These are phyloP conservation scores for Euplexia lucipara DNA, from an alignment of 2,888 invertebrate species.

Conservation along the genomic window DNA sequence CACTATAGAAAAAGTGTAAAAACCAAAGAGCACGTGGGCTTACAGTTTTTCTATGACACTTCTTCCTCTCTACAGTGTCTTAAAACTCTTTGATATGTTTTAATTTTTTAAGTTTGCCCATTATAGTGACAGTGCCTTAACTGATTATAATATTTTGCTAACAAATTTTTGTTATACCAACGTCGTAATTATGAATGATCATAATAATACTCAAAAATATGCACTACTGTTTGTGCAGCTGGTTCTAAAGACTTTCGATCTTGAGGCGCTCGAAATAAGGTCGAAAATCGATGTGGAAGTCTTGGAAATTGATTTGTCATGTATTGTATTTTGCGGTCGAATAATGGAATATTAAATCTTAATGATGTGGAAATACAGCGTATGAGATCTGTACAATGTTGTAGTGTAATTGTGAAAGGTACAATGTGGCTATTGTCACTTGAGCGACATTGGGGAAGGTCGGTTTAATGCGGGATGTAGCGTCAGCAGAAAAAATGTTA, in stretches of 20 bases:
- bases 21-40: too few relatives aligned
- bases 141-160: constrained; percentile 36
- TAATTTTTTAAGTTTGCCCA: neutral
- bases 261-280: neutral
- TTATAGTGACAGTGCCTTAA: constrained; percentile 43
- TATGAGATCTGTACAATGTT: neutral
- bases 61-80: too few relatives aligned
- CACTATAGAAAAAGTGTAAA: too few relatives aligned
- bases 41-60: too few relatives aligned
- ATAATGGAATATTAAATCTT: constrained; percentile 17
- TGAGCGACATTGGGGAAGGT: constrained; percentile 67
- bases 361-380: neutral
- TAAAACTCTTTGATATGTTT: too few relatives aligned
- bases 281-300: neutral
- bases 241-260: constrained; percentile 8
- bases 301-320: constrained; percentile 1
- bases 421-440: constrained; percentile 62
- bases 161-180: constrained; percentile 51
- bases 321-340: constrained; percentile 3
- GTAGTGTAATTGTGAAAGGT: constrained; percentile 60
- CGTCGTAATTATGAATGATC: constrained; percentile 50
- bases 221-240: neutral
- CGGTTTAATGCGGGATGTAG: constrained; percentile 55
- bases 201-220: constrained; percentile 31
- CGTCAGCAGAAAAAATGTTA: constrained; percentile 36